Base-by-base conservation (phyloP, 2,888 invertebrate genomes). In the Rhamnusium bicolor region DNA sequence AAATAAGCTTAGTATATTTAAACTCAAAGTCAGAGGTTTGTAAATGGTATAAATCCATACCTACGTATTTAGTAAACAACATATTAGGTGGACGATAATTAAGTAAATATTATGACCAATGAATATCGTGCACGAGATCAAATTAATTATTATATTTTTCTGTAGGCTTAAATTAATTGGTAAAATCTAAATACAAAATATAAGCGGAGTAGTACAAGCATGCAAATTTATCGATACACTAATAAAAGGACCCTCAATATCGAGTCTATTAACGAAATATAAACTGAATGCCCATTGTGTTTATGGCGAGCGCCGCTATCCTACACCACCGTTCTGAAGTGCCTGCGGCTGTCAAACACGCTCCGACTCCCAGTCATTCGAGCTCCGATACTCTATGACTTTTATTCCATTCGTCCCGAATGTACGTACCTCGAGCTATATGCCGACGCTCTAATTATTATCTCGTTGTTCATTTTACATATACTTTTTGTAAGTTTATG, bases 271-370 rank as follows among this genome's bases (percentile, higher is more conserved):
- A 65, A 51, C 53, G 29, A 65, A 65, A 29, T 65, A 32, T 24
- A 47, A 65, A 53, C 61, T 61, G 61, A 61, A 61, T 40, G 49
- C 19, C 32, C 61, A 61, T 61, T 61, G 61, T 61, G 61, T 61
- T 61, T 21, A 46, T 16, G 27, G 46, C 21, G 32, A 58, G 58
- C 27, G 29, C 16, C 46, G 61, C 21, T 46, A 40, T 61, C 46
- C 40, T 40, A 12, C 7, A 32, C 58, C 40, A 5, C 40, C 16
- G 10, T 19, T 46, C 19, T 21, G 1, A 12, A 6, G 21, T n/a
- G 18, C 61, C 46, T 46, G 61, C 19, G 61, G 46, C 58, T 58
- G 58, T 58, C 58, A 58, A 46, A 61, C 40, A 46, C 46, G 40
- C 60, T 40, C 32, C 61, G 61, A 18, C 19, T 61, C 21, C 19